These are phyloP conservation scores for Sinopyrophorus schimmeli DNA, from an alignment of 2,888 invertebrate genomes.

Conservation along the genomic window DNA sequence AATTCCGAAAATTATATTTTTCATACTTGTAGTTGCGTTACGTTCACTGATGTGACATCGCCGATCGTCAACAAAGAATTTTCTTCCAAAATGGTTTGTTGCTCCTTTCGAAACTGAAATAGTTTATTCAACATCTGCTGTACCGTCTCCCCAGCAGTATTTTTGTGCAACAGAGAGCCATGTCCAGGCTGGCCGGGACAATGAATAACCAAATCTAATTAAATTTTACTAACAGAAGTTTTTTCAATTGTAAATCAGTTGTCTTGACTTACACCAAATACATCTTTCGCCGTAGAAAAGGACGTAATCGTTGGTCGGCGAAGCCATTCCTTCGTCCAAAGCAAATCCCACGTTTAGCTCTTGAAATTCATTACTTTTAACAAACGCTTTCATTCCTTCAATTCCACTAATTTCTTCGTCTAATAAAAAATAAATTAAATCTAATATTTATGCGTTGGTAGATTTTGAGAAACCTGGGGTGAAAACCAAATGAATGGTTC, in stretches of 20 bases:
- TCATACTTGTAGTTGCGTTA: conserved; percentile 72
- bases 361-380: conserved; percentile 72
- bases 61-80: conserved; percentile 72
- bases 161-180: conserved; percentile 77
- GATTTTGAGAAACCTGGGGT: conserved; percentile 76
- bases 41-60: conserved; percentile 84
- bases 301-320: conserved; percentile 65
- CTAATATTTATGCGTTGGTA: too few relatives aligned
- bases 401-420: conserved; percentile 89
- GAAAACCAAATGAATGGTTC: conserved; percentile 74
- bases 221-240: too few relatives aligned
- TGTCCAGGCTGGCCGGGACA: conserved; percentile 87
- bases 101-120: conserved; percentile 67
- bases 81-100: conserved; percentile 68
- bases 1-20: too few relatives aligned
- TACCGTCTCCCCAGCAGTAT: conserved; percentile 85
- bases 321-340: conserved; percentile 85
- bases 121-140: conserved; percentile 72
- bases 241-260: neutral
- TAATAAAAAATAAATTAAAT: too few relatives aligned
- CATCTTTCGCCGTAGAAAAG: conserved; percentile 77
- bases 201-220: conserved; percentile 54
- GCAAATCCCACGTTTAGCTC: conserved; percentile 81
- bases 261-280: conserved; percentile 75
- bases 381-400: conserved; percentile 79